Evolutionary conservation across 2,797 vertebrate species (phyloP).

Genomic region (Arctocebus calabarensis): DNA sequence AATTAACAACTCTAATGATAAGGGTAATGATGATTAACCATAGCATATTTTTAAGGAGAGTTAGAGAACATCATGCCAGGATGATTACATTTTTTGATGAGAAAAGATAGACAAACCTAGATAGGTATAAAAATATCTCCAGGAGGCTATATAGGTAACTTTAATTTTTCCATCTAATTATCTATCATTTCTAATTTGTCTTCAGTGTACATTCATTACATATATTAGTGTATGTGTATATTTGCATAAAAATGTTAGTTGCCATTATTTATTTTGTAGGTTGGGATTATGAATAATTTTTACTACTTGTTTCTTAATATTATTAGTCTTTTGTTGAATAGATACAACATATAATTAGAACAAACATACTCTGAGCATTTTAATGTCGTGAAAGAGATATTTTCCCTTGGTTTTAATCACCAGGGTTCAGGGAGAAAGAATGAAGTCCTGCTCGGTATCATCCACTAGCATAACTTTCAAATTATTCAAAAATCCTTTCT

Average conservation of each 20-base stretch:
- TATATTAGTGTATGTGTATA: neutral
- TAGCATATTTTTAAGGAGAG: neutral
- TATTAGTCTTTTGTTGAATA: neutral
- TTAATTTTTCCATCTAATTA: neutral
- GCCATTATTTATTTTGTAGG: slow-evolving; percentile 9
- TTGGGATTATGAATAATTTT: neutral
- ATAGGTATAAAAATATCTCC: neutral
- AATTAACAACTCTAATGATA: slow-evolving; percentile 23
- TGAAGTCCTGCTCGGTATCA: neutral
- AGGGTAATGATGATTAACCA: neutral
- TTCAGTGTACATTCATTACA: neutral
- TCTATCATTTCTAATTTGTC: neutral
- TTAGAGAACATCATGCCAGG: neutral
- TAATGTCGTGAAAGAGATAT: slow-evolving; percentile 3
- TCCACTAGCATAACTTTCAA: neutral
- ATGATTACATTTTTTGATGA: neutral
- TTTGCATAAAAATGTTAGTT: neutral
- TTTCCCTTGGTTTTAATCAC: neutral
- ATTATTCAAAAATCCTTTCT: neutral
- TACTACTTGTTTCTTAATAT: slow-evolving; percentile 46
- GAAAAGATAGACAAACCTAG: neutral
- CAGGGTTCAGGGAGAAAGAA: neutral
- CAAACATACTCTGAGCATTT: neutral
- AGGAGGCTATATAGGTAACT: neutral
- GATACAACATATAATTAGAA: neutral